Evolutionary conservation across 2,113 vertebrate genomes (phyloP), one percentile per base, ranked within the genome.

Genomic region (Prinia subflava): DNA sequence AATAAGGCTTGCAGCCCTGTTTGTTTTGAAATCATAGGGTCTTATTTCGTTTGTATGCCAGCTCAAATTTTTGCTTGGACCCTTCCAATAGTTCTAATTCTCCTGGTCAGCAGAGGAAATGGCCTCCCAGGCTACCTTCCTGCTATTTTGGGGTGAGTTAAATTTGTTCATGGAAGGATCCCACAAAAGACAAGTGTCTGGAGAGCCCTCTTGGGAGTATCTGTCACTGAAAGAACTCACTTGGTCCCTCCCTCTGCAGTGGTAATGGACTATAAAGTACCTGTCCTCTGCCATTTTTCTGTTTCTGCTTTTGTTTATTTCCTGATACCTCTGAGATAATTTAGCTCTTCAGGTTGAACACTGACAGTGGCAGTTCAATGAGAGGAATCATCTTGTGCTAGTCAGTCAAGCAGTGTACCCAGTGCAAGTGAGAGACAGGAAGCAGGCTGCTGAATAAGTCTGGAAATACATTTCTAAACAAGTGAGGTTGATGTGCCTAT

Each of bases 141-240:
- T 90, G 46, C 52, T 90, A 52, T 83, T 93, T 90, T 79, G 9
- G 83, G 28, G 46, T 77, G 78, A 93, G 83, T 83, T 93, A 83
- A 86, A 80, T 90, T 86, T 95, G 42, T 81, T 96, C 59, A 7
- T 47, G 68, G 83, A 81, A 87, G 75, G 64, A 77, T 92, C 79
- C 39, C 68, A 67, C 39, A 65, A 57, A 73, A 90, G 71, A 37
- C 33, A 53, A 88, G 50, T 31, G 47, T 20, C 59, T 42, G 50
- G 75, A 83, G 55, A 77, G 8, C 47, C 47, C 42, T 69, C 7
- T 57, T 92, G 55, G 37, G 50, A 70, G 16, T 74, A 24, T 83
- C 67, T 85, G 17, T 76, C 78, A 44, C 14, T 28, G 70, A 71
- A 84, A 82, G 16, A 41, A 30, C 41, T 75, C 8, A 24, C 33